A percentile compares a stretch with the other conserved stretches of the same genome.
Evolutionary conservation across 2,888 invertebrate species (phyloP).

Genomic region (Drosophila conformis): DNA sequence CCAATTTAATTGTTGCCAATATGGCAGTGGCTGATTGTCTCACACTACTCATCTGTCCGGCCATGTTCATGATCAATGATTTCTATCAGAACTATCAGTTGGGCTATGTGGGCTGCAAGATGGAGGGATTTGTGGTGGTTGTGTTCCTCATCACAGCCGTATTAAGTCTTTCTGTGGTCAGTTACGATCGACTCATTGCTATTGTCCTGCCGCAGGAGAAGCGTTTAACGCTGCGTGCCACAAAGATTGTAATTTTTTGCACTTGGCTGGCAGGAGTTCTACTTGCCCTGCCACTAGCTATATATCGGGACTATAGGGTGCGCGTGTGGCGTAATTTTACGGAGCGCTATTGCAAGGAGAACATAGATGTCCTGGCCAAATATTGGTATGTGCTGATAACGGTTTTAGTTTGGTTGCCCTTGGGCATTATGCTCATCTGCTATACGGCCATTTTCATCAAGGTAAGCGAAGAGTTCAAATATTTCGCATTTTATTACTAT

Average conservation of each 20-base stretch:
- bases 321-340: constrained; percentile 91
- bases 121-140: constrained; percentile 92
- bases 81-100: constrained; percentile 92
- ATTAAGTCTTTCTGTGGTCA: constrained; percentile 91
- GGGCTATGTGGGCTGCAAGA: constrained; percentile 90
- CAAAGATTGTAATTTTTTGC: constrained; percentile 88
- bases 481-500: background rate
- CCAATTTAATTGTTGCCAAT: constrained; percentile 90
- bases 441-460: constrained; percentile 90
- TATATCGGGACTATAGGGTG: constrained; percentile 88
- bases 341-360: constrained; percentile 92
- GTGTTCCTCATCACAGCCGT: constrained; percentile 91
- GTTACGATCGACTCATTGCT: constrained; percentile 93
- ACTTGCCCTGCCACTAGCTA: constrained; percentile 88
- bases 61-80: constrained; percentile 91
- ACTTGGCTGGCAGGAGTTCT: constrained; percentile 89
- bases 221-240: constrained; percentile 88
- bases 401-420: constrained; percentile 91
- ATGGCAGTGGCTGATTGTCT: constrained; percentile 90
- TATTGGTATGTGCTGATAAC: constrained; percentile 93
- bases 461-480: constrained; percentile 80
- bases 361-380: constrained; percentile 87
- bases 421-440: constrained; percentile 90
- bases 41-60: constrained; percentile 89
- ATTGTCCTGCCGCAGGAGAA: constrained; percentile 91